Evolutionary conservation across 1,140 invertebrate species (phyloP).

Genomic region (Leptinotarsa lineolata): DNA sequence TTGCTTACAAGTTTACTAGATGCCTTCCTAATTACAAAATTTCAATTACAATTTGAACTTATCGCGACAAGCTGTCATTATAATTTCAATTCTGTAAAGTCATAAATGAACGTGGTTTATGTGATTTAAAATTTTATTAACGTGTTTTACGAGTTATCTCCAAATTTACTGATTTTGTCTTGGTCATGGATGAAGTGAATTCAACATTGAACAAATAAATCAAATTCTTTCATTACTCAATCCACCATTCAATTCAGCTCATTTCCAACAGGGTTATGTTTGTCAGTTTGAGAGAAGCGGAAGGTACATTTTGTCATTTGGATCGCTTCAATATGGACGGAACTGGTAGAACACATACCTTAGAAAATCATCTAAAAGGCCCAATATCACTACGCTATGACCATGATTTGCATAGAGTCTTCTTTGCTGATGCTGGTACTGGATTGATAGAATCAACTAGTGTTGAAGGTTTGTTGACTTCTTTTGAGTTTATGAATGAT

Average conservation of each 20-base stretch:
- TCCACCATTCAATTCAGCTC: not conserved
- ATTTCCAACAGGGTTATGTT: slow-evolving; percentile 64
- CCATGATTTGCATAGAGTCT: slow-evolving; percentile 57
- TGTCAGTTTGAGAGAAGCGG: slow-evolving; percentile 61
- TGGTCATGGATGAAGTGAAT: no score
- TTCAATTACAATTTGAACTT: no score
- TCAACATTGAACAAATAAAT: no score
- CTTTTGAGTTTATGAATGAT: no score
- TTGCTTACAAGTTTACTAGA: no score
- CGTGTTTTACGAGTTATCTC: no score
- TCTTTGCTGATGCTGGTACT: slow-evolving; percentile 61
- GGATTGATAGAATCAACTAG: slow-evolving; percentile 62
- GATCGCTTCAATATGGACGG: slow-evolving; percentile 66
- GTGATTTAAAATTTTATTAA: no score
- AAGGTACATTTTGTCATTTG: slow-evolving; percentile 59
- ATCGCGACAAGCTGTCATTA: no score
- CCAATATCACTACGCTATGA: slow-evolving; percentile 64
- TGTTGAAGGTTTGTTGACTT: slow-evolving; percentile 56
- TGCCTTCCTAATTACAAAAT: no score
- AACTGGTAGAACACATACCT: slow-evolving; percentile 56
- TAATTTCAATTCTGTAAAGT: no score
- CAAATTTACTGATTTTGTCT: no score
- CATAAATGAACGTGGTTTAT: no score
- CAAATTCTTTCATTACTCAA: not conserved
- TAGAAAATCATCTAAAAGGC: slow-evolving; percentile 59